Conservation (phyloP, 2,797 vertebrate species). For the Spheniscus humboldti region DNA sequence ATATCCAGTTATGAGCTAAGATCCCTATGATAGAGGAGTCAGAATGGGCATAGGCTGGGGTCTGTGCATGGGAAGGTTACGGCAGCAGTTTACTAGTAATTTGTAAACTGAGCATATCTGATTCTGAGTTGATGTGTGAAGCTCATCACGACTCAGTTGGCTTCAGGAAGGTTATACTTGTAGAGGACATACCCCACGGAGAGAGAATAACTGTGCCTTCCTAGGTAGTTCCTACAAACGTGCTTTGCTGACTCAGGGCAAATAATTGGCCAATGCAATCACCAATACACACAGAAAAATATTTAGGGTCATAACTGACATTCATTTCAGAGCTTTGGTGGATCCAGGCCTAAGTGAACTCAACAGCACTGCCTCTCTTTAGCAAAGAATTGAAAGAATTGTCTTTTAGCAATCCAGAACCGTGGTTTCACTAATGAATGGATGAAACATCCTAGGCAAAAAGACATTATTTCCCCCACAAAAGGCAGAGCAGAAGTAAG, state of each 20-base stretch:
- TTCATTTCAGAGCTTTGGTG: neutral
- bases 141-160: neutral
- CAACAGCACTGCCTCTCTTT: neutral
- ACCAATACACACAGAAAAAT: neutral
- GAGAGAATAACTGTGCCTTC: neutral
- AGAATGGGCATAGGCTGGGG: neutral
- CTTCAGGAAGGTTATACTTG: neutral
- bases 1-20: neutral
- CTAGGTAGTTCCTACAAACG: neutral
- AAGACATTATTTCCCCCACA: neutral
- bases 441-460: neutral
- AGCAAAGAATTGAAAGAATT: neutral
- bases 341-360: neutral
- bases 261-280: neutral
- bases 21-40: neutral
- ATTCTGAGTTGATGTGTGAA: neutral
- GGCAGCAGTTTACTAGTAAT: neutral
- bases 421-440: neutral
- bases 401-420: neutral
- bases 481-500: neutral
- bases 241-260: neutral
- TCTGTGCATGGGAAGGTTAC: neutral
- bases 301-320: neutral
- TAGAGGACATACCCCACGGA: fast-evolving
- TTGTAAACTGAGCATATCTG: neutral